phyloP scores from a whole-genome alignment of 2,113 vertebrate species.

The Perca flavescens region DNA sequence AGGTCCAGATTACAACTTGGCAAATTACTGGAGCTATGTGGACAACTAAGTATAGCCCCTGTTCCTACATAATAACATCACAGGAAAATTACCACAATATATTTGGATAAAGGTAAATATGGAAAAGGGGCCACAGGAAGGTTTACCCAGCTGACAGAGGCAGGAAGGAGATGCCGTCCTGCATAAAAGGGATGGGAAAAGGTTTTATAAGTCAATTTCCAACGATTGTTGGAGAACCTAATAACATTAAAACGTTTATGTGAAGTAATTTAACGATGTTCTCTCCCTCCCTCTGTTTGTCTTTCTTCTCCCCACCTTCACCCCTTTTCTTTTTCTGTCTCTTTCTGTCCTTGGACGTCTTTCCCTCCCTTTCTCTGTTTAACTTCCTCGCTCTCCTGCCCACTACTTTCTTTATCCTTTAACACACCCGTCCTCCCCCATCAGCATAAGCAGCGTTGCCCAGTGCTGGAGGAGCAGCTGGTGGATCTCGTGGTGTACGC shows the following conservation, averaged over 20 bases:
- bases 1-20: background rate
- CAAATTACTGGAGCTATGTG: background rate
- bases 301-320: background rate
- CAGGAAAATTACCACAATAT: background rate
- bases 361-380: conserved; percentile 21
- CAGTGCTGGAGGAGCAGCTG: conserved; percentile 98
- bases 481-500: conserved; percentile 99
- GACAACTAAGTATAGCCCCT: background rate
- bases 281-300: conserved; percentile 33
- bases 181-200: conserved; percentile 27
- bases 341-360: background rate
- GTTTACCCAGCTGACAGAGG: conserved; percentile 32
- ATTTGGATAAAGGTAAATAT: background rate
- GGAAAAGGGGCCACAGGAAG: background rate
- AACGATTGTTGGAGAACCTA: conserved; percentile 1
- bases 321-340: background rate
- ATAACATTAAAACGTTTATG: conserved; percentile 2
- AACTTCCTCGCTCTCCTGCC: conserved; percentile 24
- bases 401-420: conserved; percentile 79
- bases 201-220: conserved; percentile 8
- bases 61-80: background rate
- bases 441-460: conserved; percentile 98
- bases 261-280: conserved; percentile 38
- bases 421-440: conserved; percentile 81
- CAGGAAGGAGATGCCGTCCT: conserved; percentile 47